Evolutionary conservation across 2,797 vertebrate genomes (phyloP).

Genomic region (Yasuhikotakia modesta): DNA sequence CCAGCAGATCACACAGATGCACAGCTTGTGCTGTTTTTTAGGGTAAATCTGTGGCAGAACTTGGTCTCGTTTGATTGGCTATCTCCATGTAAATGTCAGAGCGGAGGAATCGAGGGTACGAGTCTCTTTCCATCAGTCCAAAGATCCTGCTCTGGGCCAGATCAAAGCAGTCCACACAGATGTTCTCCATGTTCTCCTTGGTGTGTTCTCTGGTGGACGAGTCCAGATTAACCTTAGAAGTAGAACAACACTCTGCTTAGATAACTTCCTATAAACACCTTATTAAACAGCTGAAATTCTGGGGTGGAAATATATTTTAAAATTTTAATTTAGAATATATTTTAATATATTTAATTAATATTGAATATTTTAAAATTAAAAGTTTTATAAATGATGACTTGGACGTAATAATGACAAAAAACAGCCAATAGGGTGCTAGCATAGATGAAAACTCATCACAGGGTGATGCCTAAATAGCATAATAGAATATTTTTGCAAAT

Average conservation of each 20-base stretch:
- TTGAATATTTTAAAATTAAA: no score
- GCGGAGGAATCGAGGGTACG: slow-evolving; percentile 91
- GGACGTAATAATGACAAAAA: no score
- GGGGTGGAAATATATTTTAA: no score
- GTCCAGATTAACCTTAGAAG: slow-evolving; percentile 90
- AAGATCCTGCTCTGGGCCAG: slow-evolving; percentile 90
- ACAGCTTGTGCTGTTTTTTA: slow-evolving; percentile 33
- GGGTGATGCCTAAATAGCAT: no score
- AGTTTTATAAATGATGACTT: no score
- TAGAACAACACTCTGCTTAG: not conserved
- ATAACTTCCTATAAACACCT: no score
- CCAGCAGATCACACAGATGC: not conserved
- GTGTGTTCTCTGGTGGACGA: slow-evolving; percentile 88
- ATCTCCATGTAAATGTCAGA: slow-evolving; percentile 91
- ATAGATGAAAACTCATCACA: no score
- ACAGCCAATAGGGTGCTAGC: no score
- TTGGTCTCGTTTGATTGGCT: slow-evolving; percentile 72
- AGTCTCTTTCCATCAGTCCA: slow-evolving; percentile 93
- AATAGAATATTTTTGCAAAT: no score
- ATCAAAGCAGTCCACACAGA: slow-evolving; percentile 83
- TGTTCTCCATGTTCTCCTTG: slow-evolving; percentile 83
- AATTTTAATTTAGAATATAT: no score
- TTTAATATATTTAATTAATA: no score
- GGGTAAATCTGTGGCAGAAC: slow-evolving; percentile 44
- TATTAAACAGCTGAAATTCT: no score